These are phyloP conservation scores for Tachuris rubrigastra DNA, from an alignment of 2,113 vertebrate species.

Conservation along the genomic window DNA sequence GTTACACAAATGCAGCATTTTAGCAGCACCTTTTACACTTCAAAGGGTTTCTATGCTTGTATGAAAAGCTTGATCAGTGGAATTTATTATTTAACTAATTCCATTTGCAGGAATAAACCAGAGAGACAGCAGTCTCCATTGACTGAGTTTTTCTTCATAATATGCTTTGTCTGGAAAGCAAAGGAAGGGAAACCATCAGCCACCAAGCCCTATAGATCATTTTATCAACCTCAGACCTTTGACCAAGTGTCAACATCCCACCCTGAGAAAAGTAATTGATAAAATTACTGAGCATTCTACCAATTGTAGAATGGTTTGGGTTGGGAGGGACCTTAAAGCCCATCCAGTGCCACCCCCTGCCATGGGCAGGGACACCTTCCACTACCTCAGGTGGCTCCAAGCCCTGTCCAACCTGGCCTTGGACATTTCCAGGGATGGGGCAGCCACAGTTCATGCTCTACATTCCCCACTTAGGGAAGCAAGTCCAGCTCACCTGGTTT, in stretches of 20 bases:
- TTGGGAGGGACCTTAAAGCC: not conserved
- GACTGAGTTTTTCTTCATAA: not conserved
- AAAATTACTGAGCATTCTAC: rapidly evolving
- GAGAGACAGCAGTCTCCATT: not conserved
- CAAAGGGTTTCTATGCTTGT: not conserved
- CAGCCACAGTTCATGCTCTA: not conserved
- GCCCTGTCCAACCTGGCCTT: too few relatives aligned
- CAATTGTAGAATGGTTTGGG: not conserved
- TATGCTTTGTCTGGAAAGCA: not conserved
- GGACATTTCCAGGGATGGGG: too few relatives aligned
- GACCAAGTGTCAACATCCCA: not conserved
- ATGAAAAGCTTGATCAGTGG: not conserved
- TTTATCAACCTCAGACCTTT: not conserved
- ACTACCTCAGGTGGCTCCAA: too few relatives aligned
- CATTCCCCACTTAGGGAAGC: rapidly evolving
- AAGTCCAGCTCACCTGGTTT: rapidly evolving
- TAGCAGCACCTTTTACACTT: not conserved
- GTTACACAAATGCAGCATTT: not conserved
- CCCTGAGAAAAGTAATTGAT: not conserved
- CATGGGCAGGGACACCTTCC: too few relatives aligned
- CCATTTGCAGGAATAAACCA: not conserved
- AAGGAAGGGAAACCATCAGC: not conserved
- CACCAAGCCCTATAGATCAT: not conserved
- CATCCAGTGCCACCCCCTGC: not conserved
- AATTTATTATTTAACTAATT: not conserved